These are phyloP conservation scores for Cynaeus angustus DNA, from an alignment of 2,888 invertebrate species.

Conservation along the genomic window DNA sequence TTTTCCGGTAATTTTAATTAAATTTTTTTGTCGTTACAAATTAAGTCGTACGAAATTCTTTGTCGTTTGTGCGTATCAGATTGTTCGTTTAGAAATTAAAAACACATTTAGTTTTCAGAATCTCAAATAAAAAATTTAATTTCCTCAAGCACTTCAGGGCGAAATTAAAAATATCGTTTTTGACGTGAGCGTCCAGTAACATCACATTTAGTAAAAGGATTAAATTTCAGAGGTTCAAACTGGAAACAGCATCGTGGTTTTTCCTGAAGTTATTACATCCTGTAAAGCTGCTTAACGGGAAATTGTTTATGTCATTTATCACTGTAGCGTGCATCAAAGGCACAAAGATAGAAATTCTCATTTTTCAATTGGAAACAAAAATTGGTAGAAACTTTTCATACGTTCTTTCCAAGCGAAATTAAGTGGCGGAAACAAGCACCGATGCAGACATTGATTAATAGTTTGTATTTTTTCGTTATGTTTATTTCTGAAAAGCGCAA, in stretches of 20 bases:
- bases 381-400: conserved; percentile 13
- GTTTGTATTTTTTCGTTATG: conserved; percentile 20
- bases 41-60: too few relatives aligned
- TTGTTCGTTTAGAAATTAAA: too few relatives aligned
- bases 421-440: conserved; percentile 20
- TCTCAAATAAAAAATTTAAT: conserved; percentile 18
- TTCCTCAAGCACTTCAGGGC: conserved; percentile 9
- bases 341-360: conserved; percentile 18
- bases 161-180: conserved; percentile 23
- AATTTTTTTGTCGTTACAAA: too few relatives aligned
- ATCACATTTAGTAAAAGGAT: conserved; percentile 11
- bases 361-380: conserved; percentile 25
- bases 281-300: conserved; percentile 4
- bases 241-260: conserved; percentile 1
- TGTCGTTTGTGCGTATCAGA: too few relatives aligned
- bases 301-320: conserved; percentile 33
- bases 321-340: conserved; percentile 3
- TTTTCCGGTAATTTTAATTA: too few relatives aligned
- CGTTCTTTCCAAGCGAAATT: conserved; percentile 12
- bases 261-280: conserved; percentile 14
- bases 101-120: too few relatives aligned
- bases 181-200: conserved; percentile 11
- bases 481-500: conserved; percentile 14
- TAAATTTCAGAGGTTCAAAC: conserved; percentile 9
- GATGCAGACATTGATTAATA: conserved; percentile 22